Evolutionary conservation across 2,888 invertebrate genomes (phyloP).

Genomic region (Urechis unicinctus): DNA sequence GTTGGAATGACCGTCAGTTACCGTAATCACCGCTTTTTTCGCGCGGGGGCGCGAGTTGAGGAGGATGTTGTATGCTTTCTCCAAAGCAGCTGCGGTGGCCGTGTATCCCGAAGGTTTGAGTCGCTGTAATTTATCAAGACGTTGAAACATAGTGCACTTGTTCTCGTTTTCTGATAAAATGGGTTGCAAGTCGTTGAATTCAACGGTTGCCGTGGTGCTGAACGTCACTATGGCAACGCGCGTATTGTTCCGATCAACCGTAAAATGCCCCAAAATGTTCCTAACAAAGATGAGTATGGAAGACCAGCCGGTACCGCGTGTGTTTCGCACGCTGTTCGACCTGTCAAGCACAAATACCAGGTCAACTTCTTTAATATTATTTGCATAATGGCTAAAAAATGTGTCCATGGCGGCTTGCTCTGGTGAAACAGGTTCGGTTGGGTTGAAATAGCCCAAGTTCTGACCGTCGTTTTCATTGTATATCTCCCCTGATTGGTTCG

Average conservation of each 20-base stretch:
- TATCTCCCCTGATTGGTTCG: too few species aligned
- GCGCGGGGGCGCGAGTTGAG: conserved; percentile 12
- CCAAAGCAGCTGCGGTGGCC: conserved; percentile 23
- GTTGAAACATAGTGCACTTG: conserved; percentile 23
- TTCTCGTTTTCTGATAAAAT: conserved; percentile 13
- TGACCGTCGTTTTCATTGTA: too few species aligned
- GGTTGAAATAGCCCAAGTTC: too few species aligned
- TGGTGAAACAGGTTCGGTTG: too few species aligned
- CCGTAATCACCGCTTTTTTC: conserved; percentile 24
- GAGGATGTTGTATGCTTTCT: conserved; percentile 15
- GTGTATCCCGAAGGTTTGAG: conserved; percentile 29
- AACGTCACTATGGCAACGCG: conserved; percentile 26
- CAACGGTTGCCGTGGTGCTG: conserved; percentile 22
- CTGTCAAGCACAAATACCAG: conserved; percentile 28
- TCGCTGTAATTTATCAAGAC: conserved; percentile 10
- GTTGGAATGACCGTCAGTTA: conserved; percentile 31
- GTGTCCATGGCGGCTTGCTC: too few species aligned
- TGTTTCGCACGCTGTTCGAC: conserved; percentile 25
- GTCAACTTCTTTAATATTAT: conserved; percentile 19
- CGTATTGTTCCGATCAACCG: conserved; percentile 25
- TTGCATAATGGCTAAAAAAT: too few species aligned
- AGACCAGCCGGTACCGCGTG: conserved; percentile 21
- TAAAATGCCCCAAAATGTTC: conserved; percentile 28
- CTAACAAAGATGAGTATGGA: conserved; percentile 23
- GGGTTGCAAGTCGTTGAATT: conserved; percentile 24